Evolutionary conservation across 2,113 vertebrate species (phyloP).

Genomic region (Megaceryle maxima): DNA sequence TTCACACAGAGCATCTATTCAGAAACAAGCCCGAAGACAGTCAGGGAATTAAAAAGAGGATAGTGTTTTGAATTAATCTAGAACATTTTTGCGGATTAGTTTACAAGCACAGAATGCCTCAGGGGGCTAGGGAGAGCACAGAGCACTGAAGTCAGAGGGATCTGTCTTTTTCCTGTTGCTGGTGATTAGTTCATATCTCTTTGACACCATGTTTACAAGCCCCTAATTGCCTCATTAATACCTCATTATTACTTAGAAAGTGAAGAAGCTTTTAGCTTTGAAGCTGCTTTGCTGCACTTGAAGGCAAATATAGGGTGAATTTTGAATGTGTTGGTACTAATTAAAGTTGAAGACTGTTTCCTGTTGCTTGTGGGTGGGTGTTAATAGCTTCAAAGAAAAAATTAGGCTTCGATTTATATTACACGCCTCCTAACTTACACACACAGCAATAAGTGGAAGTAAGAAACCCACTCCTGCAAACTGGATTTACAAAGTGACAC

Average conservation of each 20-base stretch:
- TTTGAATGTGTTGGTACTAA: slow-evolving; percentile 64
- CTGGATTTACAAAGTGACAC: neutral
- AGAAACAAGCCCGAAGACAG: slow-evolving; percentile 61
- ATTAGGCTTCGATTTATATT: slow-evolving; percentile 45
- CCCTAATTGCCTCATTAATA: slow-evolving; percentile 76
- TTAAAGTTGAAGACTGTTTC: slow-evolving; percentile 73
- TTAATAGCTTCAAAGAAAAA: slow-evolving; percentile 67
- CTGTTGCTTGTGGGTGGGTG: slow-evolving; percentile 67
- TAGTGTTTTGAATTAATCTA: slow-evolving; percentile 70
- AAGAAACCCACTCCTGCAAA: neutral
- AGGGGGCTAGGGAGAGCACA: slow-evolving; percentile 16
- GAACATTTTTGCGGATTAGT: slow-evolving; percentile 70
- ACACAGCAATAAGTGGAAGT: neutral
- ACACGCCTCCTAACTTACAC: neutral
- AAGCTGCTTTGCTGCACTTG: slow-evolving; percentile 60
- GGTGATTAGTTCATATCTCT: slow-evolving; percentile 72
- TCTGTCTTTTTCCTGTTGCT: slow-evolving; percentile 69
- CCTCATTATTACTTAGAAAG: slow-evolving; percentile 73
- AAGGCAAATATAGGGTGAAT: slow-evolving; percentile 62
- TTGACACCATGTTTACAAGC: slow-evolving; percentile 73
- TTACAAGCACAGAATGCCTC: slow-evolving; percentile 65
- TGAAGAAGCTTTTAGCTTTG: slow-evolving; percentile 71
- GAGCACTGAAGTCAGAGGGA: slow-evolving; percentile 59
- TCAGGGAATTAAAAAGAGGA: slow-evolving; percentile 68
- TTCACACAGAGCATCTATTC: slow-evolving; percentile 67